These are phyloP conservation scores for Agrypnus murinus DNA, from an alignment of 2,888 invertebrate genomes.

Conservation along the genomic window DNA sequence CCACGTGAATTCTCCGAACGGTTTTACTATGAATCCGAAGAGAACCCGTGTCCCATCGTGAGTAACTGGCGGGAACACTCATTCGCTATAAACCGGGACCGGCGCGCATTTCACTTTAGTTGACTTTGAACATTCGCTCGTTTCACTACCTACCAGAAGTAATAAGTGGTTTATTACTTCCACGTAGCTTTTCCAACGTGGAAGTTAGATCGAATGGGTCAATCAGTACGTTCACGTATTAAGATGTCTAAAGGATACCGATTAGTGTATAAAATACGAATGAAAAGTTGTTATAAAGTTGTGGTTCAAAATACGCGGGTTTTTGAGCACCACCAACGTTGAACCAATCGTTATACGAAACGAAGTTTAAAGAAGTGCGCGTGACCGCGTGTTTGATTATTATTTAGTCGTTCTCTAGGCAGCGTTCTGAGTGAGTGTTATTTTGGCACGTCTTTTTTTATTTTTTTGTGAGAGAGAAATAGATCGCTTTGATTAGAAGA, in stretches of 20 bases:
- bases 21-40: slow-evolving; percentile 25
- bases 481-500: slow-evolving; percentile 18
- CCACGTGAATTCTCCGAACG: slow-evolving; percentile 30
- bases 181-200: slow-evolving; percentile 29
- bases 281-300: slow-evolving; percentile 34
- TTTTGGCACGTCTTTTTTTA: slow-evolving; percentile 28
- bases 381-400: slow-evolving; percentile 44
- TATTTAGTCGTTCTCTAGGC: slow-evolving; percentile 36
- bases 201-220: slow-evolving; percentile 44
- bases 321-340: slow-evolving; percentile 28
- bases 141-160: neutral
- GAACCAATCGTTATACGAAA: slow-evolving; percentile 39
- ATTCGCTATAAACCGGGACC: slow-evolving; percentile 17
- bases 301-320: slow-evolving; percentile 50
- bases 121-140: neutral
- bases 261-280: slow-evolving; percentile 46
- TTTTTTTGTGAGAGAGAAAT: slow-evolving; percentile 27
- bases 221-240: slow-evolving; percentile 29
- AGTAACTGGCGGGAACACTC: neutral
- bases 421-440: slow-evolving; percentile 42
- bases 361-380: slow-evolving; percentile 41
- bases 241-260: slow-evolving; percentile 45
- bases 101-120: slow-evolving; percentile 21
- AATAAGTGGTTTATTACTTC: slow-evolving; percentile 13
- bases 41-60: neutral